phyloP scores from a whole-genome alignment of 1,140 invertebrate genomes.

The Manduca sexta region DNA sequence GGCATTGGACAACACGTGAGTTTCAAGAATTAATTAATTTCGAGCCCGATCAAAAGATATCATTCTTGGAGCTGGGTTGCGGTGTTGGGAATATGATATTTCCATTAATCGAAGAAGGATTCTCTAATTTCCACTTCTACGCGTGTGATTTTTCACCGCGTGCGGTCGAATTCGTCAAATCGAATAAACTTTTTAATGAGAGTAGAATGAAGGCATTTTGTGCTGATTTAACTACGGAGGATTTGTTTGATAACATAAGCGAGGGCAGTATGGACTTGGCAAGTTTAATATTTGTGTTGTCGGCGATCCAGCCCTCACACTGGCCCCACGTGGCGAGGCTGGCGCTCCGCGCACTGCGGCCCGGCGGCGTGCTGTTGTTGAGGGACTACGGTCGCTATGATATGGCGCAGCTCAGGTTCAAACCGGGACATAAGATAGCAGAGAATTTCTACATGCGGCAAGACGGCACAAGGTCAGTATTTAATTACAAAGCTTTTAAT shows the following conservation, averaged over 20 bases:
- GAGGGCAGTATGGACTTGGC: conserved; percentile 84
- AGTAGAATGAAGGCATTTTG: conserved; percentile 84
- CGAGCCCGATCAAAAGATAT: conserved; percentile 46
- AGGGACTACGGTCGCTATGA: conserved; percentile 99
- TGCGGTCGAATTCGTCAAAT: conserved; percentile 91
- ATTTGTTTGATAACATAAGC: conserved; percentile 75
- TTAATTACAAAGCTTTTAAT: not conserved
- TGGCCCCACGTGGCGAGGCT: conserved; percentile 81
- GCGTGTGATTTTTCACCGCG: conserved; percentile 96
- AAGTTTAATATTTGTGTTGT: conserved; percentile 97
- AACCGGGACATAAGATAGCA: conserved; percentile 91
- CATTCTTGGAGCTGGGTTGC: conserved; percentile 93
- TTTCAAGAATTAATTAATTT: conserved; percentile 85
- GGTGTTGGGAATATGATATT: conserved; percentile 98
- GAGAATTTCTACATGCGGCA: conserved; percentile 98
- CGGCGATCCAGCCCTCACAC: conserved; percentile 91
- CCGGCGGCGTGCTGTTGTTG: conserved; percentile 90
- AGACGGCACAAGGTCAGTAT: conserved; percentile 92
- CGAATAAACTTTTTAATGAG: conserved; percentile 76
- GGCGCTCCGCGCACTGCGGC: conserved; percentile 80
- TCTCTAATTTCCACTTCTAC: conserved; percentile 82
- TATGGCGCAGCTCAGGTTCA: conserved; percentile 96
- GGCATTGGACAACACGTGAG: conserved; percentile 97
- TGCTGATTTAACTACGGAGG: conserved; percentile 78
- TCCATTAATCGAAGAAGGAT: conserved; percentile 89